phyloP scores from a whole-genome alignment of 2,113 vertebrate genomes.

The Hiodon alosoides region DNA sequence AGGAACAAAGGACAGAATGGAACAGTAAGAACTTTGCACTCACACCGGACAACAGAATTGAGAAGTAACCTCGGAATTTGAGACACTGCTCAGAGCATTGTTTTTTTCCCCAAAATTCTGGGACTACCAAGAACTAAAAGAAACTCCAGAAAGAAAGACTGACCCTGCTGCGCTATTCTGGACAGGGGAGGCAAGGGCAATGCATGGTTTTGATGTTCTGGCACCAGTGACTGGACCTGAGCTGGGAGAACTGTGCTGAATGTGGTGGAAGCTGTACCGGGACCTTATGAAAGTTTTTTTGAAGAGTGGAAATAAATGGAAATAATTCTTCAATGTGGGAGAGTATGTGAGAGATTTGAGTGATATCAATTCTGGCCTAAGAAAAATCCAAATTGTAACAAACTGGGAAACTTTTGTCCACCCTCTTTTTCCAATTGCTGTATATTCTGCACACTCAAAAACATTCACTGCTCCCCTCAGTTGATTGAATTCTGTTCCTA shows the following conservation, averaged over 20 bases:
- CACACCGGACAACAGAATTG: constrained; percentile 2
- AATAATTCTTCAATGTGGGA: constrained; percentile 1
- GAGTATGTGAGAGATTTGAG: not conserved
- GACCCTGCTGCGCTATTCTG: constrained; percentile 47
- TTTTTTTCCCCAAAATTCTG: constrained; percentile 37
- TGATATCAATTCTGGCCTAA: constrained; percentile 28
- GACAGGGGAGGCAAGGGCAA: constrained; percentile 29
- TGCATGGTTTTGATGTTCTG: constrained; percentile 53
- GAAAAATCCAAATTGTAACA: constrained; percentile 57
- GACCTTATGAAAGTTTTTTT: not conserved
- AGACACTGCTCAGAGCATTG: not conserved
- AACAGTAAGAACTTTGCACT: constrained; percentile 20
- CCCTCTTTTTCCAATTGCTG: constrained; percentile 45
- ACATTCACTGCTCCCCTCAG: constrained; percentile 8
- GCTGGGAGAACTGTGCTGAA: not conserved
- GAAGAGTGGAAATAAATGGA: not conserved
- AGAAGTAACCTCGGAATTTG: constrained; percentile 18
- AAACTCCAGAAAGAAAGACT: constrained; percentile 38
- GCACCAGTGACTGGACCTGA: constrained; percentile 8
- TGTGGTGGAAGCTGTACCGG: not conserved
- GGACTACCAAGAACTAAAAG: constrained; percentile 46
- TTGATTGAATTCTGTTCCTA: constrained; percentile 14
- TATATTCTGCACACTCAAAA: constrained; percentile 45
- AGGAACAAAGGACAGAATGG: not conserved
- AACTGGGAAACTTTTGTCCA: constrained; percentile 40